Percentiles rank a stretch among this genome's conserved stretches.
These are phyloP conservation scores for Aplodontia rufa DNA, from an alignment of 2,113 vertebrate genomes.

Conservation along the genomic window DNA sequence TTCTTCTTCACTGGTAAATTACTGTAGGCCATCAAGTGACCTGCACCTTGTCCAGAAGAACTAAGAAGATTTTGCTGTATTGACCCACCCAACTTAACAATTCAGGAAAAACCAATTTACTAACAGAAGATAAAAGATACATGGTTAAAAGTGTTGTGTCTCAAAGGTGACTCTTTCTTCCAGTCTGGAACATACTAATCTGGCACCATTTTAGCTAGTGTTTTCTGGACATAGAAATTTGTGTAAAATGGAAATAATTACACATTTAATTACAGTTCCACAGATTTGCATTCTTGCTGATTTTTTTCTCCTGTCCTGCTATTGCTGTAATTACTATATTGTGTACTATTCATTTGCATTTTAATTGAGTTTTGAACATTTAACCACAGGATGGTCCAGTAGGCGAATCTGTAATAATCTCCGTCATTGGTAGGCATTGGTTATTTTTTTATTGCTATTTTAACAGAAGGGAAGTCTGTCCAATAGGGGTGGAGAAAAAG, in stretches of 20 bases:
- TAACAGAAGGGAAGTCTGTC: slow-evolving; percentile 49
- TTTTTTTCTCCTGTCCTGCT: slow-evolving; percentile 64
- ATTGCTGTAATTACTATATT: slow-evolving; percentile 30
- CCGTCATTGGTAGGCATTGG: slow-evolving; percentile 60
- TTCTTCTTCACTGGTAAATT: slow-evolving; percentile 30
- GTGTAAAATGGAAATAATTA: slow-evolving; percentile 70
- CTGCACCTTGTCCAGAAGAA: neutral
- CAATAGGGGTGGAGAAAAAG: slow-evolving; percentile 19
- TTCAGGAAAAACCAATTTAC: slow-evolving; percentile 27
- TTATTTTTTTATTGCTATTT: slow-evolving; percentile 67
- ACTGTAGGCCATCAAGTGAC: neutral
- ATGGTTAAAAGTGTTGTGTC: neutral
- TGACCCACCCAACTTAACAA: neutral
- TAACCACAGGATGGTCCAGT: slow-evolving; percentile 59
- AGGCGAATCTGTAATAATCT: slow-evolving; percentile 63
- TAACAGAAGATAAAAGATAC: slow-evolving; percentile 31
- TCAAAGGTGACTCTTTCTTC: neutral
- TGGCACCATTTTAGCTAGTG: neutral
- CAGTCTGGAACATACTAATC: neutral
- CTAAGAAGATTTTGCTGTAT: neutral
- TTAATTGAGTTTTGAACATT: slow-evolving; percentile 77
- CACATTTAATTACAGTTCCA: slow-evolving; percentile 68
- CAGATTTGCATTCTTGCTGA: slow-evolving; percentile 63
- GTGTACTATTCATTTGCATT: slow-evolving; percentile 76
- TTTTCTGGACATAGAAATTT: slow-evolving; percentile 42